Evolutionary conservation across 2,888 invertebrate genomes (phyloP).

Genomic region (Cataglyphis cursor): DNA sequence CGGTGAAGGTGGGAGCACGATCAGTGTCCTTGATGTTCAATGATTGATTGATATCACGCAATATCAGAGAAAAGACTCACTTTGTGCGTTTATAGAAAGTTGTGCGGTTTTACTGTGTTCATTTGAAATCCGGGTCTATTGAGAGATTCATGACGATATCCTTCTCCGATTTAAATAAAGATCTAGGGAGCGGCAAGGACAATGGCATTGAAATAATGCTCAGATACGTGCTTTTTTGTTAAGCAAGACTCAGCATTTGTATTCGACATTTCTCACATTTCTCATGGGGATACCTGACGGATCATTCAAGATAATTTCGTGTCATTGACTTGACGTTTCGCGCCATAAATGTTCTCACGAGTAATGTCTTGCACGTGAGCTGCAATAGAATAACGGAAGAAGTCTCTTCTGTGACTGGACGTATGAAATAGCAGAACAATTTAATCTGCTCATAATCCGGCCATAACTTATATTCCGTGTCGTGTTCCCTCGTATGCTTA

Average conservation of each 20-base stretch:
- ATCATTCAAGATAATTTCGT: background rate
- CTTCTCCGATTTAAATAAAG: constrained; percentile 13
- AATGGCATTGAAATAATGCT: constrained; percentile 37
- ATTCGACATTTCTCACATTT: background rate
- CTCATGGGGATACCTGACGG: background rate
- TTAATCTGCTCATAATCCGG: background rate
- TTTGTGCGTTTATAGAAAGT: constrained; percentile 21
- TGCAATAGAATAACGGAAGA: constrained; percentile 11
- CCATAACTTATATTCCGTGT: constrained; percentile 1
- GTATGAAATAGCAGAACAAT: background rate
- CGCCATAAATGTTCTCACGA: constrained; percentile 23
- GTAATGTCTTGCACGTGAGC: background rate
- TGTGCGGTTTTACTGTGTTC: constrained; percentile 14
- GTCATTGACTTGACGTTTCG: constrained; percentile 14
- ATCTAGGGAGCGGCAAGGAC: constrained; percentile 38
- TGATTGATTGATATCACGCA: background rate
- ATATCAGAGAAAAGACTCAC: constrained; percentile 1
- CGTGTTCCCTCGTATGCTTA: background rate
- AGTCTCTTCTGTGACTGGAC: background rate
- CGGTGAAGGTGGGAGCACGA: background rate
- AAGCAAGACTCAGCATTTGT: constrained; percentile 16
- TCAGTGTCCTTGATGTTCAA: constrained; percentile 28
- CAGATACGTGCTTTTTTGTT: constrained; percentile 30
- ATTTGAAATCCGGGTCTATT: background rate
- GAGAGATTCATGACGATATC: background rate